phyloP scores from a whole-genome alignment of 2,888 invertebrate genomes.

The Polymixis lichenea region DNA sequence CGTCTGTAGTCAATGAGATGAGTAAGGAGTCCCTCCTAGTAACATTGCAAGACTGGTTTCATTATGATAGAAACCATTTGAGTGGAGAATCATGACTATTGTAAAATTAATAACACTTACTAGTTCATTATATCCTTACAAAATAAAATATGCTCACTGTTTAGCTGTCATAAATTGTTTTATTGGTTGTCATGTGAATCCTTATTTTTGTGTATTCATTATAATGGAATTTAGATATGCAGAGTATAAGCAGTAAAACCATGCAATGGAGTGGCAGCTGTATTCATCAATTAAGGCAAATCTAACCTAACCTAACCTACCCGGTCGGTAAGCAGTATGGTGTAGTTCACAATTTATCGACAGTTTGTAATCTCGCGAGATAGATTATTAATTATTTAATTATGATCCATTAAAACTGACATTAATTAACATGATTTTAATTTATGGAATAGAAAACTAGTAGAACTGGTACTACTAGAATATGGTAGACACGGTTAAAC shows the following conservation, averaged over 20 bases:
- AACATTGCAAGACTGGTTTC: constrained; percentile 62
- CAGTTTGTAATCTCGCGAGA: too few relatives aligned
- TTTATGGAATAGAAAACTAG: too few relatives aligned
- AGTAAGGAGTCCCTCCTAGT: constrained; percentile 51
- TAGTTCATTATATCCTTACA: constrained; percentile 71
- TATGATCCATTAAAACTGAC: too few relatives aligned
- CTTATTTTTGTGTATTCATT: background rate
- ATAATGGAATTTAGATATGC: background rate
- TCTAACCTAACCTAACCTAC: too few relatives aligned
- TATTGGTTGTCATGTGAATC: constrained; percentile 53
- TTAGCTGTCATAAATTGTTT: constrained; percentile 76
- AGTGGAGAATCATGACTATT: constrained; percentile 40
- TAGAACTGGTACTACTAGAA: too few relatives aligned
- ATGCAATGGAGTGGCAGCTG: background rate
- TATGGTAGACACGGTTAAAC: too few relatives aligned
- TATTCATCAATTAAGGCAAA: background rate
- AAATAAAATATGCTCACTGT: constrained; percentile 84
- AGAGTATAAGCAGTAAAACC: background rate
- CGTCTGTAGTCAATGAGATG: constrained; percentile 42
- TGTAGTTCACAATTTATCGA: too few relatives aligned
- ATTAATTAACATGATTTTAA: too few relatives aligned
- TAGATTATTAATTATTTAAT: too few relatives aligned
- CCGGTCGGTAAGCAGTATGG: too few relatives aligned
- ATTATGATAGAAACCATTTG: constrained; percentile 50
- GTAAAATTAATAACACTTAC: constrained; percentile 56